Base-by-base conservation (phyloP, 2,888 invertebrate genomes). In the Cremastinae sp. region DNA sequence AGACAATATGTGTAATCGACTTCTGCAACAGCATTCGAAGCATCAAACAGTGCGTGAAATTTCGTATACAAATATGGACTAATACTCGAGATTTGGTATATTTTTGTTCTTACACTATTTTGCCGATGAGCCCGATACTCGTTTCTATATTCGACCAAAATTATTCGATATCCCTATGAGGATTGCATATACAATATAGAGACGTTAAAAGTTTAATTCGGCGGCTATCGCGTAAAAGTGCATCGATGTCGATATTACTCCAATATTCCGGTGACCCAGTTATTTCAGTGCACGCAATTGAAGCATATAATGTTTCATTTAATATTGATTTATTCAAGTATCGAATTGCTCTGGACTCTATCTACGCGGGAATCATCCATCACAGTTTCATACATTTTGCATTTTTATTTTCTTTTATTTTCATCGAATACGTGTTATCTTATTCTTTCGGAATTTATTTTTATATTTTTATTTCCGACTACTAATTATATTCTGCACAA, bases 81-180 rank as follows among this genome's bases (percentile, higher is more conserved):
- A n/a, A n/a, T n/a, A n/a, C n/a, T n/a, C n/a, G n/a, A n/a, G n/a
- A n/a, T 18, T 12, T 43, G 7, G 9, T 16, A 38, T 12, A 53
- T n/a, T 38, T 34, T 16, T 12, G 12, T 12, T 34, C 28, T 28
- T n/a, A 18, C 49, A 18, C 18, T 36, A 10, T 34, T 28, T 12
- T 47, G 12, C 8, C n/a, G 12, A 7, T 3, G 16, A 34, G 22
- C 49, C 62, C 47, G 34, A 49, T 56, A 56, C 41, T 62, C 14
- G 47, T 69, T 62, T 56, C 16, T 54, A 62, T 18, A 69, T 68
- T 62, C 18, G 36, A 68, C 62, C 10, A 34, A 56, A 43, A 68
- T 68, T 22, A 38, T 66, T 56, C 34, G 56, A 51, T 49, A 68
- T 56, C 9, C 45, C 14, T 16, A 47, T 28, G 49, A 0, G 18